Percentiles rank a stretch among this genome's conserved stretches.
These are phyloP conservation scores for Leptopilina myrica DNA, from an alignment of 2,888 invertebrate genomes.

Conservation along the genomic window DNA sequence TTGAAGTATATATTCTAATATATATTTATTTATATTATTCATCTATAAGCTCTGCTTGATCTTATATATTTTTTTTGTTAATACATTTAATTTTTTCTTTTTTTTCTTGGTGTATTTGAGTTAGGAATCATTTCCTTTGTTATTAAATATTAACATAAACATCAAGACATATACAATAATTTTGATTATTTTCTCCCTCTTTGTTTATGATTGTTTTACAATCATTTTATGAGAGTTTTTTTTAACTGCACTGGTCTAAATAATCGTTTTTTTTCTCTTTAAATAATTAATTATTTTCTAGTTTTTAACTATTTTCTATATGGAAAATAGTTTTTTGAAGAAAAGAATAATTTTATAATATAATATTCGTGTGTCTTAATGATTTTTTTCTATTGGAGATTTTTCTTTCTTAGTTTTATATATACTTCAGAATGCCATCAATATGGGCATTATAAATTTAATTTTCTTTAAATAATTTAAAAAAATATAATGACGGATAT, in stretches of 20 bases:
- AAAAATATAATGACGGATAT: not conserved
- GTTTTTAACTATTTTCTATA: not conserved
- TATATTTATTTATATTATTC: not conserved
- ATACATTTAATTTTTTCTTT: not conserved
- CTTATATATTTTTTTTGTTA: not conserved
- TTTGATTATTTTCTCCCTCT: not conserved
- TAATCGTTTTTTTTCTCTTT: constrained; percentile 7
- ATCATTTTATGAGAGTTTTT: not conserved
- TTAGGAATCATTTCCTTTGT: not conserved
- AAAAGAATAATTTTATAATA: not conserved
- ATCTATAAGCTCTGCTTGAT: not conserved
- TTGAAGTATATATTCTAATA: constrained; percentile 3
- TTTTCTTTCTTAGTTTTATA: not conserved
- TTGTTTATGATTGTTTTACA: not conserved
- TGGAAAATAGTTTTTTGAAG: not conserved
- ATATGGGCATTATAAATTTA: not conserved
- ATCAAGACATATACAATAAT: constrained; percentile 17
- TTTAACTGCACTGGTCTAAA: constrained; percentile 34
- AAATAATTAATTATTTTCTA: not conserved
- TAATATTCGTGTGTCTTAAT: constrained; percentile 1
- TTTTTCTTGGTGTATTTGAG: not conserved
- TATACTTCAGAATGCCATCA: constrained; percentile 23
- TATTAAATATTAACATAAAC: not conserved
- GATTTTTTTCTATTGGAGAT: not conserved
- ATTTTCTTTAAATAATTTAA: no score